These are phyloP conservation scores for Cossypha niveicapilla DNA, from an alignment of 2,797 vertebrate genomes.

Conservation along the genomic window DNA sequence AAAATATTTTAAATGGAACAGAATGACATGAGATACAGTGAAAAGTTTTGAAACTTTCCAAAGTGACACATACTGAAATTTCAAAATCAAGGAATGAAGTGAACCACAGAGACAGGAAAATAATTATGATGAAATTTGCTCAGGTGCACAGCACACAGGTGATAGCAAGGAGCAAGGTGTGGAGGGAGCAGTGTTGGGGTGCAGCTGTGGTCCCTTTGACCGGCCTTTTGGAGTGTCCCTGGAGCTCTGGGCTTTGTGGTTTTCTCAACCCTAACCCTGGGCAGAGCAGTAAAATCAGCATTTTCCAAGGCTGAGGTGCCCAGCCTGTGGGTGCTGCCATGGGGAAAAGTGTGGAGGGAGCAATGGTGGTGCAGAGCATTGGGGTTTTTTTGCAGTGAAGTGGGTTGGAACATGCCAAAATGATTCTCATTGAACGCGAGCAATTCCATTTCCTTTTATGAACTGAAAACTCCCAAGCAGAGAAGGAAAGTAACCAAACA, in stretches of 20 bases:
- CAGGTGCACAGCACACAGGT: neutral
- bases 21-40: neutral
- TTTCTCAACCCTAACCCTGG: neutral
- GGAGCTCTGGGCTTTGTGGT: neutral
- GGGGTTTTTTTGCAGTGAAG: neutral
- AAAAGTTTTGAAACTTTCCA: neutral
- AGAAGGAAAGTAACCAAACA: neutral
- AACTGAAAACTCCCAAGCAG: neutral
- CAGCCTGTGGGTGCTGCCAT: neutral
- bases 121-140: neutral
- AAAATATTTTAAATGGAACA: neutral
- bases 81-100: neutral
- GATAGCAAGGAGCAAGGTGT: neutral
- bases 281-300: neutral
- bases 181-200: neutral
- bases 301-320: neutral
- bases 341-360: too few relatives aligned
- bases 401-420: rapidly evolving
- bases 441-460: neutral
- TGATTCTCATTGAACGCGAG: rapidly evolving
- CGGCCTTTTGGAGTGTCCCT: neutral
- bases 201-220: neutral
- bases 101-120: neutral
- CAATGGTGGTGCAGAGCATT: neutral
- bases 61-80: neutral